Evolutionary conservation across 2,888 invertebrate species (phyloP).

Genomic region (Sinohyriopsis cumingii): DNA sequence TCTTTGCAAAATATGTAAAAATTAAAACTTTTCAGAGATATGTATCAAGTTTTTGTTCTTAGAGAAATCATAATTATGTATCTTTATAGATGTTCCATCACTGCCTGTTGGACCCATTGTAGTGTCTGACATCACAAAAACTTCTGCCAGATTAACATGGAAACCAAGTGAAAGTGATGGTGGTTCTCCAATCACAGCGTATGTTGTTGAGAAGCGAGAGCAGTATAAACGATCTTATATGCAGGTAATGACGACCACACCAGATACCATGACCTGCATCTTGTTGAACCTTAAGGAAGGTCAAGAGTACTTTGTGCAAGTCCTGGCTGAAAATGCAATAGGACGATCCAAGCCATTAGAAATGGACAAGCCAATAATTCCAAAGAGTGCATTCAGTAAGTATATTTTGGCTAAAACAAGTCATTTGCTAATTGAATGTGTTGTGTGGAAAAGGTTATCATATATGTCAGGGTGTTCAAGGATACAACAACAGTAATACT

Average conservation of each 20-base stretch:
- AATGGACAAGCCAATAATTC: constrained; percentile 50
- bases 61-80: neutral
- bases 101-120: constrained; percentile 58
- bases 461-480: no score
- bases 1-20: no score
- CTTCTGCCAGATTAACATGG: constrained; percentile 51
- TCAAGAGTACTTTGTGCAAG: constrained; percentile 87
- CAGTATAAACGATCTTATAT: constrained; percentile 56
- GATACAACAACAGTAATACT: no score
- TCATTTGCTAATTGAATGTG: no score
- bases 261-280: constrained; percentile 44
- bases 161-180: constrained; percentile 78
- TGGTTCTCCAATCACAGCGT: constrained; percentile 84
- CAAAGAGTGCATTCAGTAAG: constrained; percentile 66
- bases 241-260: constrained; percentile 44
- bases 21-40: no score
- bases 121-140: constrained; percentile 53
- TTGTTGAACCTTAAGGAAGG: constrained; percentile 81
- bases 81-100: constrained; percentile 53
- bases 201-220: constrained; percentile 86
- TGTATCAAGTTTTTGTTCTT: no score
- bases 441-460: no score
- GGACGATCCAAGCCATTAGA: constrained; percentile 83
- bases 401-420: constrained; percentile 4
- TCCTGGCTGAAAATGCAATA: constrained; percentile 88